A percentile compares a stretch with the other conserved stretches of the same genome.
Conservation (phyloP, 2,113 vertebrate genomes). For the Neofelis nebulosa region DNA sequence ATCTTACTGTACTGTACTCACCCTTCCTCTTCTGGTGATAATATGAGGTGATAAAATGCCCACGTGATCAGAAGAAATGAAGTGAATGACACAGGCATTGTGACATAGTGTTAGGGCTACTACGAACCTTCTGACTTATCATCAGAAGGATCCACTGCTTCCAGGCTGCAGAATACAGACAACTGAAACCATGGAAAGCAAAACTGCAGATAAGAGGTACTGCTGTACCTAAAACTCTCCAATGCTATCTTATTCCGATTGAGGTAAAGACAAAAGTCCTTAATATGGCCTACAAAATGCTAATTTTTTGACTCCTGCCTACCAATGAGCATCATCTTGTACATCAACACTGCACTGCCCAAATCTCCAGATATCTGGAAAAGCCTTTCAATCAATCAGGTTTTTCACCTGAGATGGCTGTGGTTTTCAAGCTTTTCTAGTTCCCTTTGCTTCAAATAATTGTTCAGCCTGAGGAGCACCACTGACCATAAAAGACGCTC, state of each 20-base stretch:
- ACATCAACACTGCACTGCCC: neutral
- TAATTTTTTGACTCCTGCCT: neutral
- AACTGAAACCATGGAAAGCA: neutral
- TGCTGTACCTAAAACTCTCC: neutral
- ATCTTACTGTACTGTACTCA: neutral
- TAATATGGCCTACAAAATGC: neutral
- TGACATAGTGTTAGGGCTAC: neutral
- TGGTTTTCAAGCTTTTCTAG: neutral
- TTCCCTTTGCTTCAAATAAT: neutral
- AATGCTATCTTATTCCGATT: neutral
- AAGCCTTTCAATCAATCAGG: neutral
- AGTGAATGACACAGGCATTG: neutral
- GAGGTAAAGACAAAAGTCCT: neutral
- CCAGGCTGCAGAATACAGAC: neutral
- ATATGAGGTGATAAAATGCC: neutral
- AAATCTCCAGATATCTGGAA: neutral
- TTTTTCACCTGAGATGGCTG: neutral
- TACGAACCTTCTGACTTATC: neutral
- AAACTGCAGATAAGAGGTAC: neutral
- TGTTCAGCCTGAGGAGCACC: neutral
- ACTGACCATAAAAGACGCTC: neutral
- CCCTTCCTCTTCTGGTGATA: neutral
- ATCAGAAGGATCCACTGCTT: neutral
- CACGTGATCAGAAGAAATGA: neutral
- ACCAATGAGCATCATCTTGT: neutral